phyloP scores from a whole-genome alignment of 2,797 vertebrate genomes.

The Fringilla coelebs region DNA sequence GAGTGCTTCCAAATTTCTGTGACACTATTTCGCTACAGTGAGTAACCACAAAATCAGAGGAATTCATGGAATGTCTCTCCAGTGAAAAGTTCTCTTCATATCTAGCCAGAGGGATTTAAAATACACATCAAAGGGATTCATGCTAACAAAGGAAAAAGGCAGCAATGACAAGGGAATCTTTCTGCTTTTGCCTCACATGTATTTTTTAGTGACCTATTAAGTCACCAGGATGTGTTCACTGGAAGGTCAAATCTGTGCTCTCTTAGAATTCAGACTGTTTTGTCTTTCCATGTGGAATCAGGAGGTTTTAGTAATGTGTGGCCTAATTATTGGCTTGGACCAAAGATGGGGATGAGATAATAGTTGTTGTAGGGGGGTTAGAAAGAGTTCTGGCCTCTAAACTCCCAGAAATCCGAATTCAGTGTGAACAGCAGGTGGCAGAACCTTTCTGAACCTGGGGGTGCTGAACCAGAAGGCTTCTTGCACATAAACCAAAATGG shows the following conservation, averaged over 20 bases:
- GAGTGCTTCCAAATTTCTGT: slow-evolving; percentile 24
- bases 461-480: background rate
- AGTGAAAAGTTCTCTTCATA: background rate
- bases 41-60: slow-evolving; percentile 48
- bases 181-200: background rate
- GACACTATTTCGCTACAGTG: slow-evolving; percentile 14
- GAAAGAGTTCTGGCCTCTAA: background rate
- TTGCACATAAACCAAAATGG: background rate
- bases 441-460: background rate
- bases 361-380: background rate
- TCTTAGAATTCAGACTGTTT: background rate
- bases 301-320: background rate
- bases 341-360: background rate
- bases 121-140: slow-evolving; percentile 26
- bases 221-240: background rate
- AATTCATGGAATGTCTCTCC: slow-evolving; percentile 53
- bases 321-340: background rate
- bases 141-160: background rate
- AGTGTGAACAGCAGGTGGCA: background rate
- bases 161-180: background rate
- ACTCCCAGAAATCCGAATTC: background rate
- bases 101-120: slow-evolving; percentile 42
- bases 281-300: background rate
- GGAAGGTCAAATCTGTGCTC: background rate
- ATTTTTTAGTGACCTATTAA: background rate